Base-by-base conservation (phyloP, 2,797 vertebrate species). In the Hippoglossus hippoglossus region DNA sequence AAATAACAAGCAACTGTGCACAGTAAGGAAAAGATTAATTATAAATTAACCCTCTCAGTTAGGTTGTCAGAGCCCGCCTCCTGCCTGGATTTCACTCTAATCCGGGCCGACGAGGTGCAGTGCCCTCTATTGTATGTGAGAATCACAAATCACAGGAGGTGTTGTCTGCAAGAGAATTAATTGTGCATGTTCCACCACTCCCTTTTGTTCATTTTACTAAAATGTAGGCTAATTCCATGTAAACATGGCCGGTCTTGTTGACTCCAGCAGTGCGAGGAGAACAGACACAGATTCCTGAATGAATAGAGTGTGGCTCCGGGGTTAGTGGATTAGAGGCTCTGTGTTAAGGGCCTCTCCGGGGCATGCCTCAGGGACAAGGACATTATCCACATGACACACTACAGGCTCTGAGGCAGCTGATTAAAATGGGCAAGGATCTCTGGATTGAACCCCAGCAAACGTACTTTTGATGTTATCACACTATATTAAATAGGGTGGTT, bases 331-430 rank as follows among this genome's bases (percentile, higher is more conserved):
- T 91, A 93, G 87, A 88, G 86, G 87, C 84, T 90, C 81, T 81
- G 88, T 86, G 84, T 87, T 90, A 82, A 89, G 89, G 83, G 78
- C 85, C 82, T 91, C 88, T 92, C 83, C 54, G 49, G 85, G 89
- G 87, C 81, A 61, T 73, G 86, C 89, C 88, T 86, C 69, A 26
- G 89, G 91, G 90, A 92, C 87, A 52, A 85, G 89, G 87, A 94
- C 93, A 93, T 95, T 93, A 94, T 93, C 90, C 93, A 93, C 89
- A 92, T 88, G 92, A 92, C 93, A 90, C 88, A 80, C 89, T 91
- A 81, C 81, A 83, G 78, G 82, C 89, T 92, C 64, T 53, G 24
- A 72, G 85, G 89, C 76, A 82, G 84, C 89, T 93, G 91, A 94
- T 93, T 90, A 90, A 89, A 93, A 90, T 81, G 82, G 85, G 80